Conservation (phyloP, 2,797 vertebrate species). For the Malacoctenus gilli region DNA sequence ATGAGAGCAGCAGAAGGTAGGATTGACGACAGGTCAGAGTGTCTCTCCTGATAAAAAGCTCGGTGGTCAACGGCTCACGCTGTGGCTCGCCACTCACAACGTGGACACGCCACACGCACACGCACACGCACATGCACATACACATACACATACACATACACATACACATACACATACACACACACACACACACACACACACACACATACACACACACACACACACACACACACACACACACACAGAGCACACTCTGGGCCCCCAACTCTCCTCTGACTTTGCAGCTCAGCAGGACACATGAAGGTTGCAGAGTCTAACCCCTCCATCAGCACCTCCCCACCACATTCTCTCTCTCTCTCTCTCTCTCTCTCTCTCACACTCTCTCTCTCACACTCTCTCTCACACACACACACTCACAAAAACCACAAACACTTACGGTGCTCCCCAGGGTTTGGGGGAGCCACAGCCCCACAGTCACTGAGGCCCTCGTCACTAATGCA, state of each 20-base stretch:
- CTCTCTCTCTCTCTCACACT: slow-evolving; percentile 22
- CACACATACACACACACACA: slow-evolving; percentile 19
- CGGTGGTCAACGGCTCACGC: slow-evolving; percentile 20
- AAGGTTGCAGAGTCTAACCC: slow-evolving; percentile 69
- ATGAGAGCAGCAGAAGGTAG: neutral
- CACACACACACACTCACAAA: slow-evolving; percentile 25
- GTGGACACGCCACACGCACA: slow-evolving; percentile 4
- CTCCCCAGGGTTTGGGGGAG: slow-evolving; percentile 9
- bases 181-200: slow-evolving; percentile 27
- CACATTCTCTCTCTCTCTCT: slow-evolving; percentile 23
- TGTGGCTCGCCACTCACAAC: slow-evolving; percentile 19
- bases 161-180: no score
- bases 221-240: slow-evolving; percentile 23
- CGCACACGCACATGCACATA: slow-evolving; percentile 32
- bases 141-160: no score
- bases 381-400: slow-evolving; percentile 28
- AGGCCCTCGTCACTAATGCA: slow-evolving; percentile 29
- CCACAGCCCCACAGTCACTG: slow-evolving; percentile 17
- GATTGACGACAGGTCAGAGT: slow-evolving; percentile 7
- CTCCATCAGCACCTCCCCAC: slow-evolving; percentile 69
- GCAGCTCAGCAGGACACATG: slow-evolving; percentile 70
- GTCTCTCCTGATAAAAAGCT: slow-evolving; percentile 2
- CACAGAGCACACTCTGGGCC: slow-evolving; percentile 21
- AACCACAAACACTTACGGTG: slow-evolving; percentile 19
- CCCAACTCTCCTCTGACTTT: slow-evolving; percentile 57